Percentiles rank a stretch among this genome's conserved stretches.
phyloP scores from a whole-genome alignment of 30 jellyfish, hydroid and myxozoan species.

The Phacellophora camtschatica region DNA sequence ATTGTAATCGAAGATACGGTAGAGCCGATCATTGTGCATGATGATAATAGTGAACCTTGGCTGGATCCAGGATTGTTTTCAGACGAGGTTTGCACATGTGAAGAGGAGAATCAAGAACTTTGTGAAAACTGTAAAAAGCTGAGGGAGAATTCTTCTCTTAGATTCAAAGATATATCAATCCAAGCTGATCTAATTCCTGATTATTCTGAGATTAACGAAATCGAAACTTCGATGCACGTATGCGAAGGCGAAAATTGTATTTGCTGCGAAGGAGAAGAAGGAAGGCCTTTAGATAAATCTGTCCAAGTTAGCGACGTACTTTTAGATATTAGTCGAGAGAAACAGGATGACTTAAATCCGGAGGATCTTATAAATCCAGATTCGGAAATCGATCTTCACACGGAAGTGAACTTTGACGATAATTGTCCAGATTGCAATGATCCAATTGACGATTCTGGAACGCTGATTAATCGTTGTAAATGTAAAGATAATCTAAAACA shows the following conservation, averaged over 20 bases:
- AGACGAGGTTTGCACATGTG: slow-evolving; percentile 36
- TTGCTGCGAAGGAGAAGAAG: slow-evolving; percentile 40
- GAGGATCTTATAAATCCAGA: slow-evolving; percentile 20
- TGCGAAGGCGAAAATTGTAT: slow-evolving; percentile 65
- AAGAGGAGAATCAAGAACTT: not conserved
- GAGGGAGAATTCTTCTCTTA: not conserved
- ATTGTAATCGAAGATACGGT: slow-evolving; percentile 32
- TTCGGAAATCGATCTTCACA: slow-evolving; percentile 16
- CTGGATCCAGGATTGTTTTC: slow-evolving; percentile 29
- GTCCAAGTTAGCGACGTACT: slow-evolving; percentile 62
- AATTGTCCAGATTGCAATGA: slow-evolving; percentile 51
- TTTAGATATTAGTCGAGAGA: slow-evolving; percentile 1
- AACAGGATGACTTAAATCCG: not conserved
- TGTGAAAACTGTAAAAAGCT: not conserved
- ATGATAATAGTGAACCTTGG: slow-evolving; percentile 53
- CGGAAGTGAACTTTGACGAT: not conserved
- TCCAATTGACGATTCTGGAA: slow-evolving; percentile 9
- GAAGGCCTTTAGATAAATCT: slow-evolving; percentile 49
- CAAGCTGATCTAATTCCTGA: slow-evolving; percentile 44
- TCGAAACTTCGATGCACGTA: slow-evolving; percentile 29
- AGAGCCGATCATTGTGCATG: slow-evolving; percentile 33
- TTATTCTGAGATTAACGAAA: not conserved
- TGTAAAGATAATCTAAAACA: slow-evolving; percentile 11
- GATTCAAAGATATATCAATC: slow-evolving; percentile 4
- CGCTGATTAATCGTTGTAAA: not conserved